phyloP scores from a whole-genome alignment of 2,888 invertebrate genomes.

The Acronicta psi region DNA sequence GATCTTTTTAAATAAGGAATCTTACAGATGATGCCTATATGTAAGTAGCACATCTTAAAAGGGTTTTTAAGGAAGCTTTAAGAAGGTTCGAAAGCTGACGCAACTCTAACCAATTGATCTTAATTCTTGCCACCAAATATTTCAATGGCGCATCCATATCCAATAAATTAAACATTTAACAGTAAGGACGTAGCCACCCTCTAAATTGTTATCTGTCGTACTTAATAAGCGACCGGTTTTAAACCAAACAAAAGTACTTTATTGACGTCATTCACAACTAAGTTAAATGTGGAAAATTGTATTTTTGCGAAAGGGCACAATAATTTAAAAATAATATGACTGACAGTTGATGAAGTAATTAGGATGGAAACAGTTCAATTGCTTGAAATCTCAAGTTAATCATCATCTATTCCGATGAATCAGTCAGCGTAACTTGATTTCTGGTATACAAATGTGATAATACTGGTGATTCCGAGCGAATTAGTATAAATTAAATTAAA shows the following conservation, averaged over 20 bases:
- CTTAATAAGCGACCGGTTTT: conserved; percentile 22
- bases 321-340: conserved; percentile 5
- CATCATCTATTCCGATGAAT: neutral
- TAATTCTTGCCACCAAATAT: neutral
- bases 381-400: conserved; percentile 1
- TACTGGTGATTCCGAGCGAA: too few species aligned
- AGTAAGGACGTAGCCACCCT: conserved; percentile 6
- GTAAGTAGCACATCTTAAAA: too few species aligned
- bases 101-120: conserved; percentile 1
- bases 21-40: too few species aligned
- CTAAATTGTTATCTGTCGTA: conserved; percentile 4
- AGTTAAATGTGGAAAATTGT: conserved; percentile 43
- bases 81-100: neutral
- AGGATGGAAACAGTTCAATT: neutral
- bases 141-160: neutral
- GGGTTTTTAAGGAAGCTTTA: neutral
- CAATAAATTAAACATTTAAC: neutral
- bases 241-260: conserved; percentile 23
- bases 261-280: conserved; percentile 38
- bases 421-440: neutral
- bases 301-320: conserved; percentile 10
- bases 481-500: too few species aligned
- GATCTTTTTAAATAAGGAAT: too few species aligned
- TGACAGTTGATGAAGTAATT: neutral
- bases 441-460: too few species aligned